Conservation (phyloP, 1,140 invertebrate genomes). For the Ladona fulva region DNA sequence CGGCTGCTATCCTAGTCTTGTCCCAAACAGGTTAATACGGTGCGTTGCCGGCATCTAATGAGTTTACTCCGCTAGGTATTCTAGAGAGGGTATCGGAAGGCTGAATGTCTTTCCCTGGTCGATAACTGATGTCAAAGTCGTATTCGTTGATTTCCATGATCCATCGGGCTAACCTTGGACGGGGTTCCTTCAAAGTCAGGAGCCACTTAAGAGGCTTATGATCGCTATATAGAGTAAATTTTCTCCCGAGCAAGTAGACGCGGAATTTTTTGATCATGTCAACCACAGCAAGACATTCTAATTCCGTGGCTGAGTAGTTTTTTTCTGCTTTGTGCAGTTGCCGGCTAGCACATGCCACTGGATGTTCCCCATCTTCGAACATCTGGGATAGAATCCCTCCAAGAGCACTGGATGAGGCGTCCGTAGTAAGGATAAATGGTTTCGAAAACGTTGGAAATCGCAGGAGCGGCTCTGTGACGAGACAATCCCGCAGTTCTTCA, state of each 20-base stretch:
- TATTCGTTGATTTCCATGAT: constrained; percentile 32
- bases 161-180: constrained; percentile 32
- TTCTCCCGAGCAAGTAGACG: constrained; percentile 34
- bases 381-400: background rate
- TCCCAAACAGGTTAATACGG: too few species aligned
- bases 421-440: background rate
- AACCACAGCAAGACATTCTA: constrained; percentile 36
- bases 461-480: background rate
- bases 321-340: constrained; percentile 31
- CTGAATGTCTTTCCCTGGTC: constrained; percentile 22
- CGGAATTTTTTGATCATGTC: constrained; percentile 38
- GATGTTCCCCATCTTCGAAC: constrained; percentile 26
- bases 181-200: constrained; percentile 30
- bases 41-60: background rate
- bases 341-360: constrained; percentile 32
- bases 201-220: constrained; percentile 35
- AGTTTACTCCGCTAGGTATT: background rate
- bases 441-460: background rate
- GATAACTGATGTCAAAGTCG: constrained; percentile 30
- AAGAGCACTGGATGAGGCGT: background rate
- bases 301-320: constrained; percentile 39
- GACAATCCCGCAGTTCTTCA: background rate
- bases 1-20: too few species aligned
- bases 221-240: constrained; percentile 34
- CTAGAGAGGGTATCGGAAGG: constrained; percentile 24